These are phyloP conservation scores for Nyctalus aviator DNA, from an alignment of 2,797 vertebrate genomes.

Conservation along the genomic window DNA sequence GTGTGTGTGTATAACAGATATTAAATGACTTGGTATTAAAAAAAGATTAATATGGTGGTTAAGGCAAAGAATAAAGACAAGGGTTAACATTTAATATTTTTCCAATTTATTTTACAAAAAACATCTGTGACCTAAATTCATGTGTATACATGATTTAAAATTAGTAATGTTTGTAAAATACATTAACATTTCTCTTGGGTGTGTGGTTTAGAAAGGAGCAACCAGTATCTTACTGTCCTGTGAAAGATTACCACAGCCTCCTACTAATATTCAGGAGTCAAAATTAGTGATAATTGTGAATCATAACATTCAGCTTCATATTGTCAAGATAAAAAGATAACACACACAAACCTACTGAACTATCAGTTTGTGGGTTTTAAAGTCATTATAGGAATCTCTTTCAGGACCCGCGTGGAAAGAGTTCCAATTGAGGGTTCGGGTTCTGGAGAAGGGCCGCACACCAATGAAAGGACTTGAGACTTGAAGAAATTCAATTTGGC, in stretches of 20 bases:
- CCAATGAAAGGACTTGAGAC: too few species aligned
- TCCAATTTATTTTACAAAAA: neutral
- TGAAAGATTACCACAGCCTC: neutral
- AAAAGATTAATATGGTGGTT: neutral
- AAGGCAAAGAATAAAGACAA: neutral
- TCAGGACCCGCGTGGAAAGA: too few species aligned
- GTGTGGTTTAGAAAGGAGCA: neutral
- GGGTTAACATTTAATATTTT: neutral
- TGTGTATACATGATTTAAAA: neutral
- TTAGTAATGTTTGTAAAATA: neutral
- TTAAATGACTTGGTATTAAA: neutral
- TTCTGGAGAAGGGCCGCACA: too few species aligned
- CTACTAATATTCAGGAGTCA: neutral
- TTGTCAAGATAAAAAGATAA: neutral
- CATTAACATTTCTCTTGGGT: neutral
- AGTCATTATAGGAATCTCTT: neutral
- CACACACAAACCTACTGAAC: neutral
- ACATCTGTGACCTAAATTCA: neutral
- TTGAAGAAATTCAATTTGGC: too few species aligned
- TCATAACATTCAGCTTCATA: neutral
- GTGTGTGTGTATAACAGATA: neutral
- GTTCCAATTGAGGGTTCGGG: too few species aligned
- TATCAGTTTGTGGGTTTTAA: neutral
- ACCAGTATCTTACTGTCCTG: neutral
- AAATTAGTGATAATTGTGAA: neutral